Evolutionary conservation across 2,113 vertebrate species (phyloP), one percentile per base, ranked within the genome.

Genomic region (Elephantulus edwardii): DNA sequence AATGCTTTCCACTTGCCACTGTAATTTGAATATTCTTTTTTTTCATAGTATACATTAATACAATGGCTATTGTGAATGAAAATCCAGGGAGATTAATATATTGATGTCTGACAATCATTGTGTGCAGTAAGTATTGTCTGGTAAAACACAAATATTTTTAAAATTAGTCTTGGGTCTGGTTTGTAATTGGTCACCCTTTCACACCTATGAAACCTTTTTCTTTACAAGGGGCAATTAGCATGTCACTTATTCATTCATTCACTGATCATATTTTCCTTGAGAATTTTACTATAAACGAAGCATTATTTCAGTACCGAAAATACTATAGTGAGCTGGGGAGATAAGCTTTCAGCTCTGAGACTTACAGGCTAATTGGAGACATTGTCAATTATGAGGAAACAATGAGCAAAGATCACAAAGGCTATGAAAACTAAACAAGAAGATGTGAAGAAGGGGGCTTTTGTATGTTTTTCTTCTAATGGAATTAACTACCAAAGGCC

Each of bases 71-170:
- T 91, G n/a, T 2, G 70, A 12, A n/a, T 54, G 66, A 24, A 83
- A 79, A 88, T 81, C 91, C 60, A 85, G 8, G n/a, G 50, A 94
- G 48, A 71, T 74, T 82, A 78, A 60, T 42, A 71, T 8, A 46
- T n/a, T 30, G 35, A 82, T 5, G 4, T 68, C 33, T 88, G 33
- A 82, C 89, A 89, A 82, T 62, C 74, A 44, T 82, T 64, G 52
- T 74, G 11, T 68, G 3, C 30, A 88, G 5, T 60, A 76, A 79
- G 20, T 16, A 78, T 56, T 58, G 2, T 44, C 76, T 48, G 8
- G 24, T 54, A 88, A 90, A 60, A 14, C 11, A 22, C 5, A n/a
- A 77, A 2, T 44, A 66, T 30, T 84, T 86, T 62, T 20, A 64
- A 64, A 89, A 89, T 89, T 62, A 52, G 35, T 88, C 50, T 93